Conservation (phyloP, 2,797 vertebrate genomes). For the Argentina silus region DNA sequence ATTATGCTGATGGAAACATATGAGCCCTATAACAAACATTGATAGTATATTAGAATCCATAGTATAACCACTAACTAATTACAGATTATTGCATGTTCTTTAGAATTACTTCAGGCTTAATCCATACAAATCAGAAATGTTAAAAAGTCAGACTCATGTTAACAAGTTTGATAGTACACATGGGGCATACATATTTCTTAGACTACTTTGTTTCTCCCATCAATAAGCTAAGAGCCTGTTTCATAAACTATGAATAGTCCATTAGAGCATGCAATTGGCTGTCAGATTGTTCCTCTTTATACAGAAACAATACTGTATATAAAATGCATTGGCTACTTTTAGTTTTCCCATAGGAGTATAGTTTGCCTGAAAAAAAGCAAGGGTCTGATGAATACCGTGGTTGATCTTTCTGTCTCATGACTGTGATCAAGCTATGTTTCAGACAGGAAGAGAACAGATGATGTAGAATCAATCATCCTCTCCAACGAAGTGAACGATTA, state of each 20-base stretch:
- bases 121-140: too few species aligned
- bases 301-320: constrained; percentile 8
- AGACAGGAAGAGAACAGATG: constrained; percentile 37
- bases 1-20: background rate
- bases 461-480: constrained; percentile 26
- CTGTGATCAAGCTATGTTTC: constrained; percentile 14
- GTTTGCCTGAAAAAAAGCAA: constrained; percentile 20
- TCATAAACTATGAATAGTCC: background rate
- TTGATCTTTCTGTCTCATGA: constrained; percentile 13
- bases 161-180: background rate
- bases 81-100: too few species aligned
- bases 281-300: background rate
- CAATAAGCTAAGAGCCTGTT: background rate
- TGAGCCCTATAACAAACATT: background rate
- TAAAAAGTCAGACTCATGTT: too few species aligned
- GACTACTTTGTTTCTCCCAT: background rate
- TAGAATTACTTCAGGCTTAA: too few species aligned
- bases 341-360: constrained; percentile 6
- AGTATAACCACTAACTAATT: background rate
- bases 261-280: background rate
- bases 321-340: constrained; percentile 27
- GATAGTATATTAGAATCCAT: too few species aligned
- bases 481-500: constrained; percentile 35
- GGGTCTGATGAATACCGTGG: constrained; percentile 27
- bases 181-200: background rate